Evolutionary conservation across 64 coral and sea anemone species (phyloP), one percentile per base, ranked within the genome.

Genomic region (Stichodactyla mertensii): DNA sequence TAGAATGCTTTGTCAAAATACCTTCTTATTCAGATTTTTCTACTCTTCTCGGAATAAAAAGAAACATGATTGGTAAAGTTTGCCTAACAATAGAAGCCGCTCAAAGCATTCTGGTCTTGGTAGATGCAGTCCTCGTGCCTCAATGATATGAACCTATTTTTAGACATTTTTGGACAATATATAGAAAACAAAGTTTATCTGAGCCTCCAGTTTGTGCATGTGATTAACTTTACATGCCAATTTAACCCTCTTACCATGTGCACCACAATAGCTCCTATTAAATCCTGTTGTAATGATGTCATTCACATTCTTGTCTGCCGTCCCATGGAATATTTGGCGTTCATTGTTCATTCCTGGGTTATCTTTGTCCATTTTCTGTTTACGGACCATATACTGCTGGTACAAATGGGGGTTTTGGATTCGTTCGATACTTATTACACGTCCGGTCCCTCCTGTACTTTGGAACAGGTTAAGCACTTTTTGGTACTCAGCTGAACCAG

Each of bases 401-500:
- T 90, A 90, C 2, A 90, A 64, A 78, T 86, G 83, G 26, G 89
- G 89, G 26, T 90, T 90, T 52, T 90, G 89, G n/a, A 90, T 55
- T 57, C 89, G 69, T 57, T 90, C 31, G 10, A 90, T 90, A 26
- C 79, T 90, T 23, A 57, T 15, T 61, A 86, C 23, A 10, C 51
- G 19, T 4, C 71, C 28, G 13, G n/a, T 62, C 1, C 89, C 55
- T 11, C 14, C 70, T 12, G 89, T 90, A 1, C 18, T 19, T 31
- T 52, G 4, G 83, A 81, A 15, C 0, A n/a, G n/a, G n/a, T 81
- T 52, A 52, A 81, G 51, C 16, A 91, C 78, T n/a, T 12, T 74
- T 61, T 71, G 53, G 55, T 82, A 91, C 20, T 91, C 90, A 10
- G 55, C 55, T 57, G 11, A 11, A 11, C n/a, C n/a, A n/a, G n/a